These are phyloP conservation scores for Lasioglossum oenotherae DNA, from an alignment of 2,888 invertebrate genomes.

Conservation along the genomic window DNA sequence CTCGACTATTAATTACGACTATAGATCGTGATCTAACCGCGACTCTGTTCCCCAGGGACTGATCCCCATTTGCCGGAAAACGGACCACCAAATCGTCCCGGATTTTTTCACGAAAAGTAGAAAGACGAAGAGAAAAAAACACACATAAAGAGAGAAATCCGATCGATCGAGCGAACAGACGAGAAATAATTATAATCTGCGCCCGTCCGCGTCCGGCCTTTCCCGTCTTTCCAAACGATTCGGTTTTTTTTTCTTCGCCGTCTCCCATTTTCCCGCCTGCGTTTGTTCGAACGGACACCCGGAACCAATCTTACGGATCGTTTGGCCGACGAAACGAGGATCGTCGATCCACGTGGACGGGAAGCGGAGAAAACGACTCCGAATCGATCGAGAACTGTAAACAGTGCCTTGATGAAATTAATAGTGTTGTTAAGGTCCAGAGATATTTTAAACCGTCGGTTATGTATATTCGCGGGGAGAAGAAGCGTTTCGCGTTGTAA, in stretches of 20 bases:
- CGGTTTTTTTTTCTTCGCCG: neutral
- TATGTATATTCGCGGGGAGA: conserved; percentile 54
- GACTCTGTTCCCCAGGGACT: conserved; percentile 32
- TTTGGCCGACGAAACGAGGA: neutral
- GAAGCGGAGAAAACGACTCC: neutral
- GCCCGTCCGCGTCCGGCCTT: conserved; percentile 18
- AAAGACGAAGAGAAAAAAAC: neutral
- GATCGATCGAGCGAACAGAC: conserved; percentile 50
- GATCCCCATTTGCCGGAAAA: conserved; percentile 35
- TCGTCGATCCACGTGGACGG: neutral
- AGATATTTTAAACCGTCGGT: conserved; percentile 70
- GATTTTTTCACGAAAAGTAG: conserved; percentile 28
- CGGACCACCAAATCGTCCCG: conserved; percentile 36
- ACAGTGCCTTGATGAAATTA: conserved; percentile 73
- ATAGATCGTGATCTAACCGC: conserved; percentile 8
- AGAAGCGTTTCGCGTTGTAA: conserved; percentile 41
- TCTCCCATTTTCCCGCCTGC: neutral
- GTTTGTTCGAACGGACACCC: neutral
- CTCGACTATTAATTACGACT: conserved; percentile 26
- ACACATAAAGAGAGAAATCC: conserved; percentile 38
- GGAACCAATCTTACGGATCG: conserved; percentile 13
- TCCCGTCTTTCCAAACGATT: neutral
- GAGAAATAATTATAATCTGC: conserved; percentile 28
- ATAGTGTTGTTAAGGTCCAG: conserved; percentile 59
- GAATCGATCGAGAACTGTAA: conserved; percentile 62